These are phyloP conservation scores for Acipenser ruthenus DNA, from an alignment of 2,797 vertebrate species.

Conservation along the genomic window DNA sequence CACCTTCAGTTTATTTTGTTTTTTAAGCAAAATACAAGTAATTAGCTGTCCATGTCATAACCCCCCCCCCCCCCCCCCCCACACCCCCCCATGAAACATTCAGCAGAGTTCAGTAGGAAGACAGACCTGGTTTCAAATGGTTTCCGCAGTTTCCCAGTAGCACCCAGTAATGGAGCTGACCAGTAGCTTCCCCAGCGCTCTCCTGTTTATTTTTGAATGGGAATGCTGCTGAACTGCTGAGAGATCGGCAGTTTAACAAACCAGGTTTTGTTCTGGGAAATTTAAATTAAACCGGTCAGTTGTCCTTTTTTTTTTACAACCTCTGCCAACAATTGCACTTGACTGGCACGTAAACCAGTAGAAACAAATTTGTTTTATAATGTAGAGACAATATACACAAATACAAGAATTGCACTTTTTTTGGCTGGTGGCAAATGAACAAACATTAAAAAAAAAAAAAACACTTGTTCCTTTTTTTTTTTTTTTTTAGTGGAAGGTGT, in stretches of 20 bases:
- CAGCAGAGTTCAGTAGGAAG: too few relatives aligned
- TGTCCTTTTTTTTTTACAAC: too few relatives aligned
- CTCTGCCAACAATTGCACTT: too few relatives aligned
- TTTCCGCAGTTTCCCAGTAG: background rate
- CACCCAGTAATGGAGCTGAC: background rate
- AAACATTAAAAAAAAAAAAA: background rate
- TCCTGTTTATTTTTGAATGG: background rate
- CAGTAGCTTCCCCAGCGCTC: background rate
- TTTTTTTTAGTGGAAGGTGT: slow-evolving; percentile 81
- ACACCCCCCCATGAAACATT: too few relatives aligned
- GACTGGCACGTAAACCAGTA: too few relatives aligned
- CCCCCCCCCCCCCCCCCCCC: too few relatives aligned
- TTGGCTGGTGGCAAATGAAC: background rate
- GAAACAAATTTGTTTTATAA: background rate
- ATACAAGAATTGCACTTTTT: slow-evolving; percentile 18
- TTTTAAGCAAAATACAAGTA: too few relatives aligned
- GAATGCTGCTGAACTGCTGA: slow-evolving; percentile 1
- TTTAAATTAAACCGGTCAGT: too few relatives aligned
- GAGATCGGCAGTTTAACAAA: background rate
- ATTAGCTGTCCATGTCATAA: too few relatives aligned
- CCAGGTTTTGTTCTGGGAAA: too few relatives aligned
- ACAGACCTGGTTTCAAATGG: background rate
- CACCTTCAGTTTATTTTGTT: too few relatives aligned
- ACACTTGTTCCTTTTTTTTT: background rate
- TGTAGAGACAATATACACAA: background rate